Evolutionary conservation across 2,797 vertebrate species (phyloP), one percentile per base, ranked within the genome.

Genomic region (Hemitrygon akajei): DNA sequence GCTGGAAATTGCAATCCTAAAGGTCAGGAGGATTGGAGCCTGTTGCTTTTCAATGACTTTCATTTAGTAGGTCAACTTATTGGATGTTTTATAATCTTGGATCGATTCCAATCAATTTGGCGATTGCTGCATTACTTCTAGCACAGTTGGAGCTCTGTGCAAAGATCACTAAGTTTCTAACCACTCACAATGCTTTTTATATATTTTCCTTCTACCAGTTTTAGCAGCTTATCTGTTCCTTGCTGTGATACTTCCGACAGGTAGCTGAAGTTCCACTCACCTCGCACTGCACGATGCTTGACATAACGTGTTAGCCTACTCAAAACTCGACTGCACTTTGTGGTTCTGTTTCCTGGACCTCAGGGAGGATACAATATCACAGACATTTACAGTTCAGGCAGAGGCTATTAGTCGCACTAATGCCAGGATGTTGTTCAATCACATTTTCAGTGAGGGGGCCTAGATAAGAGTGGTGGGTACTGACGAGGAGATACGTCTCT

Each of bases 11-110:
- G 1, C 16, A 89, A 30, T 89, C 30, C 58, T 63, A 89, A 66
- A 63, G 60, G 86, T 22, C 34, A 89, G 34, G 86, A 60, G 12
- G 30, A 66, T 89, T 89, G n/a, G 86, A 89, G 86, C 3, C 30
- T 34, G 86, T 89, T 89, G 86, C 60, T 89, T 66, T 22, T 66
- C 60, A 89, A 30, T 89, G 60, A 18, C 60, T 34, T 89, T 66
- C 60, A 2, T 34, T 66, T 9, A 18, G 60, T 66, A 89, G 86
- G 86, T 89, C 60, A 89, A 89, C 60, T 34, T 66, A 34, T 89
- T 60, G 86, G 86, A 66, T n/a, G 86, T 66, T 89, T 89, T 89
- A 37, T 37, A 22, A 89, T 89, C n/a, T 66, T 30, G 86, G 86
- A 66, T 66, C 16, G 14, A 66, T 89, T 89, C 86, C 60, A 89